phyloP scores from a whole-genome alignment of 2,797 vertebrate species.

The Sebastiscus tertius region DNA sequence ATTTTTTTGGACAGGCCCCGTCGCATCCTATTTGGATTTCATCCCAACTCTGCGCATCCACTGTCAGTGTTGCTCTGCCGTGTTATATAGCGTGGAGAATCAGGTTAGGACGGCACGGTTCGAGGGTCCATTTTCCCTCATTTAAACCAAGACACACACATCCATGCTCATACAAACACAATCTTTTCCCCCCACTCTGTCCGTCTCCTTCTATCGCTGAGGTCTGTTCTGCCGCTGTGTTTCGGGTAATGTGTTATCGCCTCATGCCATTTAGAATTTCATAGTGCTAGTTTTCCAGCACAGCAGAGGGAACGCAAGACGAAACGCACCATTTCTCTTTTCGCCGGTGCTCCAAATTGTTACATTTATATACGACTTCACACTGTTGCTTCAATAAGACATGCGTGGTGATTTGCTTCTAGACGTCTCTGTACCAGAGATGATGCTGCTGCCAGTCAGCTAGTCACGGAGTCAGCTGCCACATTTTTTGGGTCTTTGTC shows the following conservation, averaged over 20 bases:
- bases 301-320: constrained; percentile 31
- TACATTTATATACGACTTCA: constrained; percentile 47
- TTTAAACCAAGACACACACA: constrained; percentile 32
- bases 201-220: constrained; percentile 17
- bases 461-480: constrained; percentile 26
- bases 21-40: constrained; percentile 63
- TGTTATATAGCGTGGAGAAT: constrained; percentile 68
- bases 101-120: constrained; percentile 57
- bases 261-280: constrained; percentile 63
- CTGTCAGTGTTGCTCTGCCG: constrained; percentile 55
- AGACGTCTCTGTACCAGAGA: constrained; percentile 10
- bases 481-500: constrained; percentile 14
- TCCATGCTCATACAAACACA: constrained; percentile 12
- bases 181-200: constrained; percentile 22
- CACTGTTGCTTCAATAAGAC: constrained; percentile 32
- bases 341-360: constrained; percentile 34
- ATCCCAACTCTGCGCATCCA: constrained; percentile 50
- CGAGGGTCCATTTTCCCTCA: constrained; percentile 71
- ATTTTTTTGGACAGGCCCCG: constrained; percentile 50
- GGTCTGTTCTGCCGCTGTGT: constrained; percentile 41
- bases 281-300: constrained; percentile 33
- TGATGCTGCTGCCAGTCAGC: constrained; percentile 11
- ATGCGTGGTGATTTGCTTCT: neutral
- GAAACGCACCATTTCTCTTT: constrained; percentile 33
- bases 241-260: constrained; percentile 53